phyloP scores from a whole-genome alignment of 2,888 invertebrate genomes.

The Aquatica leii region DNA sequence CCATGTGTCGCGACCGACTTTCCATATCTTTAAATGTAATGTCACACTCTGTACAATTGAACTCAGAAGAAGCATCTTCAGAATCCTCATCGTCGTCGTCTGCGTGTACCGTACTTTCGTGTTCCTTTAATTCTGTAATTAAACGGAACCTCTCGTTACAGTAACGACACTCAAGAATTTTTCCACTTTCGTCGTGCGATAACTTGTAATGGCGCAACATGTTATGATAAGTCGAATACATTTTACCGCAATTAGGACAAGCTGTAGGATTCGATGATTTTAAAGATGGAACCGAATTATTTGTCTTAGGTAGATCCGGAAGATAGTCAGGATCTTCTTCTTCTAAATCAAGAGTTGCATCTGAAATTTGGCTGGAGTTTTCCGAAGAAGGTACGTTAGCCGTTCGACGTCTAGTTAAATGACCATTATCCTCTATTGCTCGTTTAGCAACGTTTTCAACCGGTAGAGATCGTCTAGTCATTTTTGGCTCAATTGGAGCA shows the following conservation, averaged over 20 bases:
- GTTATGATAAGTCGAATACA: conserved; percentile 65
- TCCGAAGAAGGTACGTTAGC: conserved; percentile 11
- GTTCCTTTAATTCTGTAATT: conserved; percentile 66
- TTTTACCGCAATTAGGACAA: conserved; percentile 66
- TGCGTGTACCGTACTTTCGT: conserved; percentile 61
- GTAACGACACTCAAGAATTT: conserved; percentile 67
- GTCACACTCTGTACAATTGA: conserved; percentile 69
- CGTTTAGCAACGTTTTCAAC: not conserved
- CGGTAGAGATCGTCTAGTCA: conserved; percentile 8
- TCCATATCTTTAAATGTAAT: conserved; percentile 66
- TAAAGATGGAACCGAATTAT: conserved; percentile 13
- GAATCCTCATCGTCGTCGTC: not conserved
- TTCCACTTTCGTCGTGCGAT: conserved; percentile 61
- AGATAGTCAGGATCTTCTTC: conserved; percentile 22
- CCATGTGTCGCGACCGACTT: conserved; percentile 68
- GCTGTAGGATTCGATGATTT: conserved; percentile 39
- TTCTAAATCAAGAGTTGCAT: conserved; percentile 7
- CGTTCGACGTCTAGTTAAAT: conserved; percentile 13
- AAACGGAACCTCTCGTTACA: conserved; percentile 67
- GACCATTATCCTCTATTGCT: not conserved
- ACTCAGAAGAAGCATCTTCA: conserved; percentile 60
- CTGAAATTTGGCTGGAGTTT: conserved; percentile 4
- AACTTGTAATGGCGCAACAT: conserved; percentile 67
- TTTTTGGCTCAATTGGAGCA: not conserved
- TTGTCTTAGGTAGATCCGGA: conserved; percentile 1